Evolutionary conservation across 2,113 vertebrate genomes (phyloP), one percentile per base, ranked within the genome.

Genomic region (Rana temporaria): DNA sequence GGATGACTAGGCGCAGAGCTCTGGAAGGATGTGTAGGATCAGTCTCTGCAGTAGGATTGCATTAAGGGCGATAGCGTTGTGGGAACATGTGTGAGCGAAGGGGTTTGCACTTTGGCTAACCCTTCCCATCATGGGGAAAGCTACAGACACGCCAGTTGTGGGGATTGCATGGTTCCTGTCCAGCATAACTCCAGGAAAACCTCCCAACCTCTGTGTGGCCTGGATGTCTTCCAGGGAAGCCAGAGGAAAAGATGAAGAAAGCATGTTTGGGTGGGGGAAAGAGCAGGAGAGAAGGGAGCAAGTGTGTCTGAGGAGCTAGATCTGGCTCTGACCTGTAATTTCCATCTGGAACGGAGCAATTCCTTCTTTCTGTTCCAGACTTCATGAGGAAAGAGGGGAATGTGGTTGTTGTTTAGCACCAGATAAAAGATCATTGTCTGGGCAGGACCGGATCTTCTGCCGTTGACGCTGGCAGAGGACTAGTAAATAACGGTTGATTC

Each of bases 141-240:
- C 66, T 69, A 81, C 30, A 19, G 86, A 84, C 56, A 89, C 80
- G 85, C 0, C 76, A 88, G 89, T 87, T 85, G 88, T 83, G 0
- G 88, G 76, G 81, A 48, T 1, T 69, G 70, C 20, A 0, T 8
- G 67, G 57, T 78, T 82, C 81, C 80, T 66, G 79, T 17, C 78
- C 84, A 84, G 84, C 19, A 81, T 48, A 60, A 22, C 87, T 55
- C 59, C 71, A 4, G 81, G 86, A 85, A 59, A 76, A 0, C 1
- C 64, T 84, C 86, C 84, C 72, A 85, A 19, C 84, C 82, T 59
- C 20, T 85, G 88, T 87, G 90, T 86, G 89, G 89, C 78, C 88
- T 90, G 90, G 90, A 89, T 60, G 14, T 38, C 64, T 0, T 89
- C 89, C 90, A 90, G 85, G 65, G 26, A 81, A 86, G 79, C 87